Percentiles rank a stretch among this genome's conserved stretches.
Conservation (phyloP, 2,888 invertebrate genomes). For the Agapostemon virescens region DNA sequence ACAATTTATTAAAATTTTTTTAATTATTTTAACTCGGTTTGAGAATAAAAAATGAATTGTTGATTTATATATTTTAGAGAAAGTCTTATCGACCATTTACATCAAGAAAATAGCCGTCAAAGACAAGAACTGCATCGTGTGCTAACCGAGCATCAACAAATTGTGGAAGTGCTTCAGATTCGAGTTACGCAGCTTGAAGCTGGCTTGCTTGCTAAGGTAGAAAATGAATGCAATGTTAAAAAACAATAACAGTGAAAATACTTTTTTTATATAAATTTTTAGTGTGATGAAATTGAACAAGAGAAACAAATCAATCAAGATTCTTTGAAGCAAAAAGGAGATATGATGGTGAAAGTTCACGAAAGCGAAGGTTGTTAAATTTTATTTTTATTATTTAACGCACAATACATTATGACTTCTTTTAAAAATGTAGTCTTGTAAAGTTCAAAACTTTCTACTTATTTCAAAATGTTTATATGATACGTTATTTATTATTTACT, state of each 20-base stretch:
- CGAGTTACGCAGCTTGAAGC: slow-evolving; percentile 76
- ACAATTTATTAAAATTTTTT: neutral
- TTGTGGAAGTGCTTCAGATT: slow-evolving; percentile 74
- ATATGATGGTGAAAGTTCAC: slow-evolving; percentile 69
- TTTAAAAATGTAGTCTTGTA: no score
- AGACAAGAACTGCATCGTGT: slow-evolving; percentile 81
- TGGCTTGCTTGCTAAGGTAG: slow-evolving; percentile 75
- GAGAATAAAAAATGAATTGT: neutral
- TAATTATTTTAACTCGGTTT: neutral
- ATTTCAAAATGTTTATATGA: neutral
- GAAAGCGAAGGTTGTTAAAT: slow-evolving; percentile 71
- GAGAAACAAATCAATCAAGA: slow-evolving; percentile 83
- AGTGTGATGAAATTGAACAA: slow-evolving; percentile 83
- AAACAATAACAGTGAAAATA: neutral
- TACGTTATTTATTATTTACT: neutral
- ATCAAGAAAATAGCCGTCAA: slow-evolving; percentile 88
- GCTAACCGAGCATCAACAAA: slow-evolving; percentile 74
- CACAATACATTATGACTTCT: no score
- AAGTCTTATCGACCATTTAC: slow-evolving; percentile 89
- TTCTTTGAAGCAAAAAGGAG: slow-evolving; percentile 80
- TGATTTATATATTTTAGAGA: slow-evolving; percentile 82
- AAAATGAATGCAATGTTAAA: neutral
- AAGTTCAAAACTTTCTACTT: neutral
- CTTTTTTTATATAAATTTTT: slow-evolving; percentile 18
- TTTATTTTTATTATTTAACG: neutral